Percentiles rank a stretch among this genome's conserved stretches.
Conservation (phyloP, 2,888 invertebrate genomes). For the Matsumyia berberina region DNA sequence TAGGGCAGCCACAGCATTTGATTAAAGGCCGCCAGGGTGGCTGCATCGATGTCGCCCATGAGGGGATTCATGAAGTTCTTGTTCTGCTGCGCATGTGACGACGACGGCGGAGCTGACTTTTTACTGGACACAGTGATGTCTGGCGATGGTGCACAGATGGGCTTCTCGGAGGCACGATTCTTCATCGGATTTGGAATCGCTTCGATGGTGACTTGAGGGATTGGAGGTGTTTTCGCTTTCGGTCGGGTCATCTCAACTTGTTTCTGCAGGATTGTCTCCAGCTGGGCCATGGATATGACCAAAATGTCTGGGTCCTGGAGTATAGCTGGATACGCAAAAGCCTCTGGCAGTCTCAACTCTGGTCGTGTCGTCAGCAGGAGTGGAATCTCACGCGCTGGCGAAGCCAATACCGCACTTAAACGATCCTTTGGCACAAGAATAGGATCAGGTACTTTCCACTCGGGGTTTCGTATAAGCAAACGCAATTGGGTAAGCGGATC, state of each 20-base stretch:
- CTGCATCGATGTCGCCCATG: constrained; percentile 87
- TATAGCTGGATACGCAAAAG: constrained; percentile 89
- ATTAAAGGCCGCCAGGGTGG: constrained; percentile 88
- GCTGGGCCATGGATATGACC: constrained; percentile 90
- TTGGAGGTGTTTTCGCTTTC: constrained; percentile 80
- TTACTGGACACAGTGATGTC: constrained; percentile 67
- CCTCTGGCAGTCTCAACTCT: constrained; percentile 90
- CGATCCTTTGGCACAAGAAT: constrained; percentile 91
- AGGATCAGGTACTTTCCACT: constrained; percentile 92
- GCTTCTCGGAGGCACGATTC: constrained; percentile 52
- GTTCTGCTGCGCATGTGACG: constrained; percentile 47
- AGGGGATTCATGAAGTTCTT: constrained; percentile 67
- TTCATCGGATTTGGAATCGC: constrained; percentile 71
- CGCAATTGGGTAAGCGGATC: constrained; percentile 90
- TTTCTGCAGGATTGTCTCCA: constrained; percentile 88
- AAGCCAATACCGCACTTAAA: constrained; percentile 88
- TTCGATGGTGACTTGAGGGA: constrained; percentile 77
- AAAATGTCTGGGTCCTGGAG: constrained; percentile 91
- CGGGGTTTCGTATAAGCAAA: constrained; percentile 87
- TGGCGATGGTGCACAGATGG: constrained; percentile 50
- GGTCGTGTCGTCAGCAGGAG: constrained; percentile 89
- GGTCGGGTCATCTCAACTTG: constrained; percentile 82
- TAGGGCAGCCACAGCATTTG: constrained; percentile 92
- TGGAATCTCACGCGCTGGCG: constrained; percentile 91
- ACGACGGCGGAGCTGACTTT: constrained; percentile 24